phyloP scores from a whole-genome alignment of 2,797 vertebrate species.

The Cygnus olor region DNA sequence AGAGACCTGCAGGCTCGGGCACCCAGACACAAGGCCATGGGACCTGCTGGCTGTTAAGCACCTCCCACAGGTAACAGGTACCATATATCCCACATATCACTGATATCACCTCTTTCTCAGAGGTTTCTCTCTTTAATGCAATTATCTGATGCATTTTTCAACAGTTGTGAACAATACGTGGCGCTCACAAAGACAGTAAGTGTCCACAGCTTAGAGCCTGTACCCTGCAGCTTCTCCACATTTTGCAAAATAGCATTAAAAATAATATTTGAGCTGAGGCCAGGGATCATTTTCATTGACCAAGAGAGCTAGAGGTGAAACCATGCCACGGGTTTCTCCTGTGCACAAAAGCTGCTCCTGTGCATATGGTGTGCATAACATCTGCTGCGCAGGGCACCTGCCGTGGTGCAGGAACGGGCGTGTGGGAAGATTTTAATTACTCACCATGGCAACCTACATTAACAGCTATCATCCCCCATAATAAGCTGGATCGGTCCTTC shows the following conservation, averaged over 20 bases:
- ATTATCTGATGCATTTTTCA: neutral
- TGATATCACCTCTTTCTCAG: neutral
- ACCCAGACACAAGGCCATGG: neutral
- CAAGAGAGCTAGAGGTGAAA: slow-evolving; percentile 20
- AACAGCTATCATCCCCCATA: slow-evolving; percentile 11
- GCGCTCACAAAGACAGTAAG: neutral
- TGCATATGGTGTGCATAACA: neutral
- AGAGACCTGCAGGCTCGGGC: neutral
- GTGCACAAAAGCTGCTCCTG: neutral
- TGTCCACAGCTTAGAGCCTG: neutral
- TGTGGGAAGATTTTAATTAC: slow-evolving; percentile 60
- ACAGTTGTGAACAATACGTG: neutral
- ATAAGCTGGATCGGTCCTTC: neutral
- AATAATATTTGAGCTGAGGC: neutral
- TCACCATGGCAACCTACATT: slow-evolving; percentile 55
- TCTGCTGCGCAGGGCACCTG: slow-evolving; percentile 56
- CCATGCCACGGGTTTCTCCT: neutral
- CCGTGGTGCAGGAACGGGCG: neutral
- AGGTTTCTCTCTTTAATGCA: neutral
- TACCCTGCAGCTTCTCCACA: neutral
- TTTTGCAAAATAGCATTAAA: neutral
- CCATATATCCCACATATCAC: neutral
- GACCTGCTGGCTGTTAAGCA: neutral
- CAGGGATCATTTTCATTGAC: neutral
- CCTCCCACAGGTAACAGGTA: neutral